Conservation (phyloP, 1,140 invertebrate genomes). For the Zaprionus camerounensis region DNA sequence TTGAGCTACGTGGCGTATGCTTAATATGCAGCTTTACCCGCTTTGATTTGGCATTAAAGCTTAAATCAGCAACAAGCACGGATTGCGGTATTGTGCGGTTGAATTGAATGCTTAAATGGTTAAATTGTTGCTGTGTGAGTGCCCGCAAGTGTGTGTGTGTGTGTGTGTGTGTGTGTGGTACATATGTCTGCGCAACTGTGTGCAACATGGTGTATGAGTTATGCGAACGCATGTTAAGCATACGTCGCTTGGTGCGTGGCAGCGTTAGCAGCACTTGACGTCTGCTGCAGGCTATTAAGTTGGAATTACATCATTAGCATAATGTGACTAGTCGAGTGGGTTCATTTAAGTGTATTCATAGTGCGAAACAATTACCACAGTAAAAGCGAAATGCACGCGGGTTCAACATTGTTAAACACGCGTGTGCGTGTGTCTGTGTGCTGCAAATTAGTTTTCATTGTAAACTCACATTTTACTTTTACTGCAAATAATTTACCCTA, state of each 20-base stretch:
- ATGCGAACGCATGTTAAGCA: slow-evolving; percentile 51
- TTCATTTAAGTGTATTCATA: slow-evolving; percentile 10
- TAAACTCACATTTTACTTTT: background rate
- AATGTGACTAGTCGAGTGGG: slow-evolving; percentile 34
- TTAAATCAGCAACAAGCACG: slow-evolving; percentile 56
- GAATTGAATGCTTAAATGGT: slow-evolving; percentile 31
- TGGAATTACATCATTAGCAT: slow-evolving; percentile 49
- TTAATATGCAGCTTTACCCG: slow-evolving; percentile 63
- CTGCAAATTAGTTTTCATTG: slow-evolving; percentile 5
- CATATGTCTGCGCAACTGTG: background rate
- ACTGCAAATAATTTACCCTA: background rate
- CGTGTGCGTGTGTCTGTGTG: background rate
- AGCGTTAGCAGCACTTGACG: background rate
- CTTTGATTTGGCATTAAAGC: slow-evolving; percentile 75
- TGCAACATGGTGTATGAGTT: slow-evolving; percentile 52
- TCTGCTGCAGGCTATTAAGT: slow-evolving; percentile 46
- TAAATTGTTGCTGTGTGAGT: slow-evolving; percentile 16
- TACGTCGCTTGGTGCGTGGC: slow-evolving; percentile 43
- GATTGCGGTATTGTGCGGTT: slow-evolving; percentile 32
- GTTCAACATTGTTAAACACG: background rate
- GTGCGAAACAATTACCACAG: slow-evolving; percentile 10
- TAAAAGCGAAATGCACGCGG: background rate
- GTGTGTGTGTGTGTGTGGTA: background rate
- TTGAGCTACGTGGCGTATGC: slow-evolving; percentile 73
- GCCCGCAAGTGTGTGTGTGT: background rate